Evolutionary conservation across 1,140 invertebrate species (phyloP).

Genomic region (Scaptodrosophila lebanonensis): DNA sequence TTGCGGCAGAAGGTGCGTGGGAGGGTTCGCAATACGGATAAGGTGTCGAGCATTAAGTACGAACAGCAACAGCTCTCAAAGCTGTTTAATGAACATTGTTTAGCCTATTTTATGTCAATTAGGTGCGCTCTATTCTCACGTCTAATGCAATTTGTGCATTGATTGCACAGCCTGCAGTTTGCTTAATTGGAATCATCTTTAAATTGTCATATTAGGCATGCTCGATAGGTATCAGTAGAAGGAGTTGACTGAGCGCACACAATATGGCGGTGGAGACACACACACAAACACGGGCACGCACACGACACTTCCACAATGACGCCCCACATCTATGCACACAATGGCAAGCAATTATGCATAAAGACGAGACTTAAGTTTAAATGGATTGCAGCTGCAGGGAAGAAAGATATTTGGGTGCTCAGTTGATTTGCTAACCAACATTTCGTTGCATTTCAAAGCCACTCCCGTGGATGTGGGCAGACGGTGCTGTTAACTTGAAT

Average conservation of each 20-base stretch:
- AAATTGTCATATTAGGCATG: conserved; percentile 65
- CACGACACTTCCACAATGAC: not conserved
- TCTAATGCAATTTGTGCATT: conserved; percentile 50
- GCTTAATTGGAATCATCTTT: conserved; percentile 67
- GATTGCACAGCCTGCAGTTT: conserved; percentile 44
- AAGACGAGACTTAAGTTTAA: conserved; percentile 62
- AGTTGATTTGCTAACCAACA: no score
- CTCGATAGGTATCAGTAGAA: conserved; percentile 32
- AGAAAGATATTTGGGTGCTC: conserved; percentile 39
- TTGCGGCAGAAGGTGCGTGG: not conserved
- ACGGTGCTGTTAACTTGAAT: no score
- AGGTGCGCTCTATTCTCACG: conserved; percentile 27
- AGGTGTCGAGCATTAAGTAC: no score
- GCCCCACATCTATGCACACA: conserved; percentile 13
- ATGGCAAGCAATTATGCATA: conserved; percentile 59
- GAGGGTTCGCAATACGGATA: not conserved
- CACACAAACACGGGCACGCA: conserved; percentile 2
- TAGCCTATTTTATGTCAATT: conserved; percentile 56
- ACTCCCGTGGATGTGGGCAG: no score
- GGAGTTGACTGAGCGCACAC: not conserved
- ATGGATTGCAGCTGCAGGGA: conserved; percentile 55
- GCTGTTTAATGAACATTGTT: no score
- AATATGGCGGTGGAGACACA: not conserved
- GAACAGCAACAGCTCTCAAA: no score
- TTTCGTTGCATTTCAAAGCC: no score